Conservation (phyloP, 2,113 vertebrate genomes). For the Equus quagga region DNA sequence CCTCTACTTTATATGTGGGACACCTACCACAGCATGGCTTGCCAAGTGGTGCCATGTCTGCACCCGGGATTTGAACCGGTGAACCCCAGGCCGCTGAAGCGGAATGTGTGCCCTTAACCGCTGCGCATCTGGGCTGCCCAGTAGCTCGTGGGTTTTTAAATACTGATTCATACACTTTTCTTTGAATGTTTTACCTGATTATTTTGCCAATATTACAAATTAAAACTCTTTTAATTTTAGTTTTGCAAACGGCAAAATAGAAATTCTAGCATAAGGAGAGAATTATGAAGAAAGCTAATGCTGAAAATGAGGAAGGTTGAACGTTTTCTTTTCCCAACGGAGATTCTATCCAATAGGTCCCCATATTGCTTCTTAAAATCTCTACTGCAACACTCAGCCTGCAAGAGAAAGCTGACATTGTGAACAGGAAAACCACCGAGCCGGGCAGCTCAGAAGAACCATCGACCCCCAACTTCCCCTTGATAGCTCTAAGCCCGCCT, state of each 20-base stretch:
- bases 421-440: constrained; percentile 53
- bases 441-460: neutral
- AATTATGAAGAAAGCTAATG: neutral
- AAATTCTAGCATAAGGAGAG: neutral
- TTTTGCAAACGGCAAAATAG: neutral
- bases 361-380: constrained; percentile 20
- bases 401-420: constrained; percentile 22
- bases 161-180: neutral
- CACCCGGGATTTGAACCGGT: too few species aligned
- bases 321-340: neutral
- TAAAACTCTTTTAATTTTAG: neutral
- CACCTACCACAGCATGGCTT: too few species aligned
- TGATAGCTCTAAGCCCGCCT: constrained; percentile 22
- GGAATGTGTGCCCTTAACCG: too few species aligned
- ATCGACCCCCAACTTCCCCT: constrained; percentile 39
- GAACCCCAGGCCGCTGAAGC: too few species aligned
- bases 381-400: neutral
- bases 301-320: neutral
- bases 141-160: neutral
- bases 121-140: too few species aligned
- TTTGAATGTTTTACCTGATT: neutral
- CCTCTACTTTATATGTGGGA: too few species aligned
- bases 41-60: too few species aligned
- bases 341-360: neutral
- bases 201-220: neutral